A percentile compares a stretch with the other conserved stretches of the same genome.
Evolutionary conservation across 2,888 invertebrate genomes (phyloP).

Genomic region (Sinohyriopsis cumingii): DNA sequence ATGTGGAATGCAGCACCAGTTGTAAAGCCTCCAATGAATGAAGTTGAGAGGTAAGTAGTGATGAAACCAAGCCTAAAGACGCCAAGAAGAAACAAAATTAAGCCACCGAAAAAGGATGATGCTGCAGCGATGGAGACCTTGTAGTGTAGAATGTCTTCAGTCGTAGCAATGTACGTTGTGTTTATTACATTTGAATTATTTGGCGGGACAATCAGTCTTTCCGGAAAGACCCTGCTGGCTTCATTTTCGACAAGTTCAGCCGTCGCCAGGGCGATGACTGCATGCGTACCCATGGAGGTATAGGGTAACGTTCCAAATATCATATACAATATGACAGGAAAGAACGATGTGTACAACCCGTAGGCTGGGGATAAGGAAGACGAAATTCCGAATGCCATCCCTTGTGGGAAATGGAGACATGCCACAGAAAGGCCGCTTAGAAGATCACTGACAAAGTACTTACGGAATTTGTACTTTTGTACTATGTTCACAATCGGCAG

Average conservation of each 20-base stretch:
- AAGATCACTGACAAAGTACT: conserved; percentile 35
- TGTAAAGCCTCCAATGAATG: conserved; percentile 61
- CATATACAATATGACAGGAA: conserved; percentile 56
- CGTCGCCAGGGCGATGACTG: conserved; percentile 59
- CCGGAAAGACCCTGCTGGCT: conserved; percentile 7
- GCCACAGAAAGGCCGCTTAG: conserved; percentile 60
- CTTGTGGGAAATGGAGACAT: conserved; percentile 65
- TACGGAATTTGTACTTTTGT: conserved; percentile 9
- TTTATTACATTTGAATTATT: too few relatives aligned
- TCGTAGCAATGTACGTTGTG: not conserved
- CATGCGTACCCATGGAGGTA: conserved; percentile 60
- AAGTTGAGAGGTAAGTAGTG: conserved; percentile 49
- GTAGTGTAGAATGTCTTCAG: conserved; percentile 22
- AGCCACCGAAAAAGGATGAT: conserved; percentile 44
- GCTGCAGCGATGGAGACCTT: conserved; percentile 48
- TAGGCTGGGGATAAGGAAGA: conserved; percentile 52
- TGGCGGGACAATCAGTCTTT: too few relatives aligned
- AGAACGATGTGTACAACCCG: conserved; percentile 61
- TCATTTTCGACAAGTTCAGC: conserved; percentile 47
- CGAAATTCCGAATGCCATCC: conserved; percentile 59
- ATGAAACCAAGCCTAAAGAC: conserved; percentile 46
- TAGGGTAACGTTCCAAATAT: conserved; percentile 57
- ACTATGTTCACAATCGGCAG: conserved; percentile 15
- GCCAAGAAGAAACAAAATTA: conserved; percentile 46
- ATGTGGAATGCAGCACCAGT: conserved; percentile 56